These are phyloP conservation scores for Notothenia coriiceps DNA, from an alignment of 2,113 vertebrate species.

Conservation along the genomic window DNA sequence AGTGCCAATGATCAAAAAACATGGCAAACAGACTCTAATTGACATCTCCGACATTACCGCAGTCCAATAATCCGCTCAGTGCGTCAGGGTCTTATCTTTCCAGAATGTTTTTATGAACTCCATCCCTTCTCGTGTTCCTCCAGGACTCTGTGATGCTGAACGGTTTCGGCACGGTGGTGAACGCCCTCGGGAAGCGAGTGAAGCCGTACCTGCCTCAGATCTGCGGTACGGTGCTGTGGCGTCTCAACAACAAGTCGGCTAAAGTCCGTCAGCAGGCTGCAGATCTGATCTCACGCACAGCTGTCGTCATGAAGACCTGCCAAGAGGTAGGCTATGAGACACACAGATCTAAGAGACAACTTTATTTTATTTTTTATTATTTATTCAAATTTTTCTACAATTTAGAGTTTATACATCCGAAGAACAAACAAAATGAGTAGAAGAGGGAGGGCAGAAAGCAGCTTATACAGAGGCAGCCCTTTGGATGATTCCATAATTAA, in stretches of 20 bases:
- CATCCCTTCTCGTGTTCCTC: not conserved
- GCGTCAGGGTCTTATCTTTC: no score
- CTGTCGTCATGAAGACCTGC: slow-evolving; percentile 99
- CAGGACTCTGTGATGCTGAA: slow-evolving; percentile 99
- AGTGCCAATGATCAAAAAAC: no score
- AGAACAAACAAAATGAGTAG: no score
- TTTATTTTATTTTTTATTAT: no score
- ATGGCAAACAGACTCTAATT: no score
- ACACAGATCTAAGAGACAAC: rapidly evolving
- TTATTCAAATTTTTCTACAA: no score
- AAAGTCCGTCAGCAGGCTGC: slow-evolving; percentile 98
- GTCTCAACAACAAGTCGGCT: slow-evolving; percentile 98
- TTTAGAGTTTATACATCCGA: no score
- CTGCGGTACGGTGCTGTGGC: slow-evolving; percentile 98
- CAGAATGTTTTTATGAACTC: not conserved
- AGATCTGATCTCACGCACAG: slow-evolving; percentile 97
- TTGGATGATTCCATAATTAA: no score
- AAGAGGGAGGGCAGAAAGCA: no score
- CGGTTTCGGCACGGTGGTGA: slow-evolving; percentile 98
- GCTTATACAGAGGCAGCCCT: no score
- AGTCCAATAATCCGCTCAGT: no score
- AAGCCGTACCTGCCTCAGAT: slow-evolving; percentile 99
- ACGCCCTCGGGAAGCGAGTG: slow-evolving; percentile 97
- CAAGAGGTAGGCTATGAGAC: slow-evolving; percentile 88
- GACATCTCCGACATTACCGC: no score